These are phyloP conservation scores for Equus przewalskii DNA, from an alignment of 2,113 vertebrate species.

Conservation along the genomic window DNA sequence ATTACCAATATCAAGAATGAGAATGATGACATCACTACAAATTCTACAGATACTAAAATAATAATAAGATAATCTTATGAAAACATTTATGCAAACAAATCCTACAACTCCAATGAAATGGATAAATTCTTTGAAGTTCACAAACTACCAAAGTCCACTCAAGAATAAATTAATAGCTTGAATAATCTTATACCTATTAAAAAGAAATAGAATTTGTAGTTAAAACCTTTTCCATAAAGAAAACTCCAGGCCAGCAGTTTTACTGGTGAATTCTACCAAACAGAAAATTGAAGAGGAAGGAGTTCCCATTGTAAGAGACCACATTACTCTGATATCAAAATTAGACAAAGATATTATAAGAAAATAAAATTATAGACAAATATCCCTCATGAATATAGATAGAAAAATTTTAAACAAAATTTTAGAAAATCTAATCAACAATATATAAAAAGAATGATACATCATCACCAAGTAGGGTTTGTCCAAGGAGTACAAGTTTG, in stretches of 20 bases:
- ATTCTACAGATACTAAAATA: background rate
- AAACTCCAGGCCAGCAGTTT: background rate
- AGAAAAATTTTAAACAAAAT: background rate
- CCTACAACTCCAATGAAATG: background rate
- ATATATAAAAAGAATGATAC: background rate
- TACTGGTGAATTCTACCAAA: background rate
- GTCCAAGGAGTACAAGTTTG: background rate
- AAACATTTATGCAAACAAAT: background rate
- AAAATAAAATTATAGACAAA: too few species aligned
- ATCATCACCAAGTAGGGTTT: background rate
- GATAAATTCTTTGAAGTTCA: background rate
- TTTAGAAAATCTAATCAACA: background rate
- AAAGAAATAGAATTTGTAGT: constrained; percentile 1
- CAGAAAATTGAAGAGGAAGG: background rate
- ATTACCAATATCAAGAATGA: background rate
- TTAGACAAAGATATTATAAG: background rate
- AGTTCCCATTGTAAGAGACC: background rate
- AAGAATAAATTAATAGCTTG: background rate
- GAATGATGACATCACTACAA: background rate
- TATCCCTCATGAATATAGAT: too few species aligned
- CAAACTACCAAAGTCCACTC: background rate
- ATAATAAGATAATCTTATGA: background rate
- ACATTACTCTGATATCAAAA: background rate
- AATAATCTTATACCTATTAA: constrained; percentile 15
- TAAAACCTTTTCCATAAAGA: background rate